Evolutionary conservation across 1,140 invertebrate genomes (phyloP).

Genomic region (Trypoxylus dichotomus): DNA sequence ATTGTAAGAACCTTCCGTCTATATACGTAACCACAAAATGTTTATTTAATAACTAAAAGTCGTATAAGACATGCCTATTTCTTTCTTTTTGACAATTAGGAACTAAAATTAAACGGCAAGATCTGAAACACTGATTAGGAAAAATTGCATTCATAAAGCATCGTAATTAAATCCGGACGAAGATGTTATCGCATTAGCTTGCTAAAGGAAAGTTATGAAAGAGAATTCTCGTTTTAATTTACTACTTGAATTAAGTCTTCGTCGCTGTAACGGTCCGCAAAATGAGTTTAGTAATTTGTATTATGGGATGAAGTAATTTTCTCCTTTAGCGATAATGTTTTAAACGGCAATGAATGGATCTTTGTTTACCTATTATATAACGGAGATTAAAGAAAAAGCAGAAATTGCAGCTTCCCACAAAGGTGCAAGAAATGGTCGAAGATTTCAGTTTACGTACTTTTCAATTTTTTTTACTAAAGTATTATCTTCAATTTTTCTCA

Average conservation of each 20-base stretch:
- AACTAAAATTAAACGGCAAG: not conserved
- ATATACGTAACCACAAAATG: not conserved
- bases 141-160: not conserved
- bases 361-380: not conserved
- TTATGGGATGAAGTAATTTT: not conserved
- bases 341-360: not conserved
- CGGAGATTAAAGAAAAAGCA: not conserved
- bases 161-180: not conserved
- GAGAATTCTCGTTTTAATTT: not conserved
- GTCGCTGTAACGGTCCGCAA: not conserved
- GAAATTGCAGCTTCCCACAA: not conserved
- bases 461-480: no score
- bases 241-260: not conserved
- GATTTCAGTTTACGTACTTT: no score
- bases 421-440: not conserved
- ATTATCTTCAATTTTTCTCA: no score
- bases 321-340: not conserved
- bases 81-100: no score
- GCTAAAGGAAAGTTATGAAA: not conserved
- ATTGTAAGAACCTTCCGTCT: not conserved
- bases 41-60: not conserved
- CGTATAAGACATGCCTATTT: not conserved
- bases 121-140: not conserved
- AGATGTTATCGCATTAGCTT: slow-evolving; percentile 1
- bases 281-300: not conserved